phyloP scores from a whole-genome alignment of 2,113 vertebrate genomes.

The Litocranius walleri region DNA sequence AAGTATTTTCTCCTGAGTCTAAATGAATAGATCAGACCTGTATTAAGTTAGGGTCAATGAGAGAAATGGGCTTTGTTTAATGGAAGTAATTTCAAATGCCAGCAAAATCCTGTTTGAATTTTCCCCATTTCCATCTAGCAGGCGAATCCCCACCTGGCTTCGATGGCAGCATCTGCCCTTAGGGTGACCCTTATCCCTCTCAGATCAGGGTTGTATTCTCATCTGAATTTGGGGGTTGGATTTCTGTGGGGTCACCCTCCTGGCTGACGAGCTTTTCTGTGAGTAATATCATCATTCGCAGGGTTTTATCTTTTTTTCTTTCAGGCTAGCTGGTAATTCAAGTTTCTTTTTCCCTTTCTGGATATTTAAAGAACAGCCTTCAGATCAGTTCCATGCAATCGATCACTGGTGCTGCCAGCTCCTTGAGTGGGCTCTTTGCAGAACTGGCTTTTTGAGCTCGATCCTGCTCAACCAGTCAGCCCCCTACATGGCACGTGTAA shows the following conservation, averaged over 20 bases:
- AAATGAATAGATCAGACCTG: constrained; percentile 6
- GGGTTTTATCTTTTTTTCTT: neutral
- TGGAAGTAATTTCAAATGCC: constrained; percentile 40
- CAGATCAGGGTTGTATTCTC: neutral
- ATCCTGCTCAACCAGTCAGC: neutral
- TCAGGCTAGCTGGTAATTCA: neutral
- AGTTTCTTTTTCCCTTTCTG: neutral
- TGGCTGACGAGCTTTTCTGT: neutral
- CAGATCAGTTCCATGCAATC: neutral
- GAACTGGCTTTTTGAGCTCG: neutral
- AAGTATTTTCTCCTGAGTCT: neutral
- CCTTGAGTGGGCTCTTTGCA: neutral
- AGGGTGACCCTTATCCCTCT: neutral
- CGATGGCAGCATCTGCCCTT: neutral
- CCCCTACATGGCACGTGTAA: neutral
- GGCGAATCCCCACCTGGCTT: neutral
- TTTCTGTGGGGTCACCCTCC: neutral
- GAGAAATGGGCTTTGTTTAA: constrained; percentile 15
- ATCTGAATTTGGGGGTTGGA: neutral
- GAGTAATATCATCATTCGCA: neutral
- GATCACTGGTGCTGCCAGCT: neutral
- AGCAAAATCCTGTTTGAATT: neutral
- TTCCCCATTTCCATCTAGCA: neutral
- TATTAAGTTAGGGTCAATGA: neutral
- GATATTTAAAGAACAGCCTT: neutral